Evolutionary conservation across 2,888 invertebrate genomes (phyloP).

Genomic region (Carcina quercana): DNA sequence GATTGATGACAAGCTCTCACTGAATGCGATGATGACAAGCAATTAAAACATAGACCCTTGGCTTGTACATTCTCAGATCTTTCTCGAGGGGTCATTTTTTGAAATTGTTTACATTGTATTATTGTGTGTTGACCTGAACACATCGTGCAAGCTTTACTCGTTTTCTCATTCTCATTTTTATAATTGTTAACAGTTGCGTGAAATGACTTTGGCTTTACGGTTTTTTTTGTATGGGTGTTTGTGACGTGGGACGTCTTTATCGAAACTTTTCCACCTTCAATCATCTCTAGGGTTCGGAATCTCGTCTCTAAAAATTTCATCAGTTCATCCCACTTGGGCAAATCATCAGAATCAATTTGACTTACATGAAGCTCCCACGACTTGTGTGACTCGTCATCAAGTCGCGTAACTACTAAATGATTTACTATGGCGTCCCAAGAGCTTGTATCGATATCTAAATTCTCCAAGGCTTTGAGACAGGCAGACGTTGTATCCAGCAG

Average conservation of each 20-base stretch:
- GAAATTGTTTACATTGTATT: background rate
- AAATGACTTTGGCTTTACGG: background rate
- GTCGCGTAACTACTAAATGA: constrained; percentile 14
- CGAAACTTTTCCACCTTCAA: background rate
- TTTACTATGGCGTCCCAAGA: constrained; percentile 15
- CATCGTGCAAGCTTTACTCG: too few relatives aligned
- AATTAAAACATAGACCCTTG: too few relatives aligned
- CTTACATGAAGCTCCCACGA: constrained; percentile 12
- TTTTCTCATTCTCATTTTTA: too few relatives aligned
- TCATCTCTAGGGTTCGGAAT: constrained; percentile 13
- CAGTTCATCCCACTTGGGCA: constrained; percentile 12
- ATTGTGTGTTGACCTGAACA: too few relatives aligned
- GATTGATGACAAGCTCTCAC: too few relatives aligned
- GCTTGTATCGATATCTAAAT: constrained; percentile 11
- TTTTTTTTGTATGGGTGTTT: background rate
- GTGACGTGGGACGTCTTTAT: background rate
- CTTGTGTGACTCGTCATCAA: constrained; percentile 12
- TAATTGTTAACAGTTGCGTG: background rate
- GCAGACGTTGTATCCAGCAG: constrained; percentile 12
- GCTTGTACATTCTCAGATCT: too few relatives aligned
- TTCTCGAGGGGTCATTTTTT: background rate
- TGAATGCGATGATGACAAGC: too few relatives aligned
- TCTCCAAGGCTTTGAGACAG: constrained; percentile 14
- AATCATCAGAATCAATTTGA: background rate
- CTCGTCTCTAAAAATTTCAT: constrained; percentile 10